Evolutionary conservation across 2,113 vertebrate species (phyloP).

Genomic region (Istiophorus platypterus): DNA sequence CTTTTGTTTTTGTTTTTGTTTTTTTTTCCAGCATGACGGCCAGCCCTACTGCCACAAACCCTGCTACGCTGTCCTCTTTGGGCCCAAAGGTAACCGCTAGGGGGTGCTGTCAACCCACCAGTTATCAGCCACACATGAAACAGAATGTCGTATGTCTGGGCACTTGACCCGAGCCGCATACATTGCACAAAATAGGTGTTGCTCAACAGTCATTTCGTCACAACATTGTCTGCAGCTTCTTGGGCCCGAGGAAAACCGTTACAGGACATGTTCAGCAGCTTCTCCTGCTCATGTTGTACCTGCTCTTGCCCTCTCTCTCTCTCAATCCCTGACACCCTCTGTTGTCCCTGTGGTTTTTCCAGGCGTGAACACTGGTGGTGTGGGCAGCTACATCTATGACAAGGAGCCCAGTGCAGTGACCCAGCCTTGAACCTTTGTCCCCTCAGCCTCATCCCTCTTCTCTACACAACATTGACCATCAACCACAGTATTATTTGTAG

Average conservation of each 20-base stretch:
- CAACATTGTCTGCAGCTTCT: slow-evolving; percentile 22
- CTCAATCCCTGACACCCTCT: slow-evolving; percentile 34
- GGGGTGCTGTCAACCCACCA: slow-evolving; percentile 73
- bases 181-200: slow-evolving; percentile 7
- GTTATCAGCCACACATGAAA: slow-evolving; percentile 62
- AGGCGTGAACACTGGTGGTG: slow-evolving; percentile 98
- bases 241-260: background rate
- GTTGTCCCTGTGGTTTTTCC: slow-evolving; percentile 68
- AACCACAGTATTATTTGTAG: slow-evolving; percentile 61
- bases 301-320: slow-evolving; percentile 12
- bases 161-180: slow-evolving; percentile 27
- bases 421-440: slow-evolving; percentile 86
- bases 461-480: slow-evolving; percentile 51
- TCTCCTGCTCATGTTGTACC: slow-evolving; percentile 36
- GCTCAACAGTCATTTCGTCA: slow-evolving; percentile 43
- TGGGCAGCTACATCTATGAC: slow-evolving; percentile 98
- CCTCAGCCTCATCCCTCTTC: slow-evolving; percentile 55
- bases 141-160: slow-evolving; percentile 55
- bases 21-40: slow-evolving; percentile 88
- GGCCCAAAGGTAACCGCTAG: slow-evolving; percentile 95
- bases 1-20: background rate
- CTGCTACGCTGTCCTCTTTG: slow-evolving; percentile 93
- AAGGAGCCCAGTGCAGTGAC: slow-evolving; percentile 90
- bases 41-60: slow-evolving; percentile 98
- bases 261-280: slow-evolving; percentile 31